A percentile compares a stretch with the other conserved stretches of the same genome.
phyloP scores from a whole-genome alignment of 2,113 vertebrate species.

The Alethe castanea region DNA sequence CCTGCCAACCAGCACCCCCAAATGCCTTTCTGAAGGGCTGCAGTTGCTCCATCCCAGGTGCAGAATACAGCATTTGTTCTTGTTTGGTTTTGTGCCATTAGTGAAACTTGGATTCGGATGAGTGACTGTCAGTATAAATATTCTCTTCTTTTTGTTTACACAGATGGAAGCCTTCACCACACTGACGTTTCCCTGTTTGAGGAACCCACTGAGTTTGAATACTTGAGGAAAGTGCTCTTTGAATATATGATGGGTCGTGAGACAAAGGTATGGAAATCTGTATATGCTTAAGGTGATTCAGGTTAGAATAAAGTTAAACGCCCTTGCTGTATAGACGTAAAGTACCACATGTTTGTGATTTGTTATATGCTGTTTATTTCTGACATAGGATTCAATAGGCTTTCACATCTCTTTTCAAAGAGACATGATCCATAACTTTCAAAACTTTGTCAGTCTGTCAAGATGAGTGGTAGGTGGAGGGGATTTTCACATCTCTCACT shows the following conservation, averaged over 20 bases:
- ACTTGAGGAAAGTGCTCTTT: conserved; percentile 94
- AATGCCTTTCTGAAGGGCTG: neutral
- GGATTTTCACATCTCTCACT: neutral
- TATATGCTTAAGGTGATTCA: neutral
- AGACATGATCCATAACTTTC: neutral
- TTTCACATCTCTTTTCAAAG: neutral
- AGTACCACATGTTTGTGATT: neutral
- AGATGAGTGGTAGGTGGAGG: neutral
- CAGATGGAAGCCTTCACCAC: conserved; percentile 81
- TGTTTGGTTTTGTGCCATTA: neutral
- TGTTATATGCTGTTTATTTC: neutral
- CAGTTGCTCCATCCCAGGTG: neutral
- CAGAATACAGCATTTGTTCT: neutral
- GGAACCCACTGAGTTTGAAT: conserved; percentile 94
- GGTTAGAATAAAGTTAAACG: neutral
- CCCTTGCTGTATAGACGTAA: neutral
- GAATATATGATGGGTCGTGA: conserved; percentile 99
- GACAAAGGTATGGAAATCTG: conserved; percentile 85
- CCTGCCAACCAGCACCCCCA: neutral
- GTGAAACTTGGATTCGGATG: neutral
- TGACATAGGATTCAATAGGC: neutral
- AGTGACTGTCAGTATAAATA: neutral
- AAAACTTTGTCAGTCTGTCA: neutral
- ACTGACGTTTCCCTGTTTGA: conserved; percentile 74
- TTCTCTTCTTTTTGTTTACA: conserved; percentile 29